Evolutionary conservation across 2,113 vertebrate genomes (phyloP), one percentile per base, ranked within the genome.

Genomic region (Haemorhous mexicanus): DNA sequence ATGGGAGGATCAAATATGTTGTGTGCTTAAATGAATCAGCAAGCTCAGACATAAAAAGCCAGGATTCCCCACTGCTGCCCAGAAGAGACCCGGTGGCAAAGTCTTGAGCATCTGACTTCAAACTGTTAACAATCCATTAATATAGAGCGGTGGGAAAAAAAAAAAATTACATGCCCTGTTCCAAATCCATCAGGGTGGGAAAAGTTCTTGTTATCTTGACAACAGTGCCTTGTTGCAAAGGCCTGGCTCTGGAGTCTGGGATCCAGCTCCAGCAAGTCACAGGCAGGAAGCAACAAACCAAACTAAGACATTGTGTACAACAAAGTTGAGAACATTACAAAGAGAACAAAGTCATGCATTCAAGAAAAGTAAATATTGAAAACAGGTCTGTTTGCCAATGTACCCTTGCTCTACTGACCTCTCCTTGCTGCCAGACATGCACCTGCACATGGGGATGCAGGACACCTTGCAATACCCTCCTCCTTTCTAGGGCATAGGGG

Each of bases 261-360:
- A 80, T 80, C 72, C 83, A 88, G 75, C 72, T 92, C 95, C 94
- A 89, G 83, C 72, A 81, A 81, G 15, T 35, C 2, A 2, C 56
- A 84, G 86, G 52, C 86, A 97, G 96, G 94, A 96, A 97, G 89
- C 84, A 95, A 93, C 91, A 95, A 96, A 81, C 79, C 52, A 66
- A 94, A 63, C 86, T 33, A 73, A 95, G 67, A 90, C 93, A 81
- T 92, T 80, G 84, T 92, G 93, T 95, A 89, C 91, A 81, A 75
- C 43, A 47, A 90, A 94, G 93, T 3, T 82, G 77, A 82, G 90
- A 92, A 92, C 90, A 82, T 87, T 92, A 64, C 50, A 32, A 76
- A 87, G 77, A 76, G 43, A 92, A 93, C 35, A 92, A 89, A 90
- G 89, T 86, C 83, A 90, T 7, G 13, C 84, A 89, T 78, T 84